These are phyloP conservation scores for Natrix natrix DNA, from an alignment of 2,797 vertebrate genomes.

Conservation along the genomic window DNA sequence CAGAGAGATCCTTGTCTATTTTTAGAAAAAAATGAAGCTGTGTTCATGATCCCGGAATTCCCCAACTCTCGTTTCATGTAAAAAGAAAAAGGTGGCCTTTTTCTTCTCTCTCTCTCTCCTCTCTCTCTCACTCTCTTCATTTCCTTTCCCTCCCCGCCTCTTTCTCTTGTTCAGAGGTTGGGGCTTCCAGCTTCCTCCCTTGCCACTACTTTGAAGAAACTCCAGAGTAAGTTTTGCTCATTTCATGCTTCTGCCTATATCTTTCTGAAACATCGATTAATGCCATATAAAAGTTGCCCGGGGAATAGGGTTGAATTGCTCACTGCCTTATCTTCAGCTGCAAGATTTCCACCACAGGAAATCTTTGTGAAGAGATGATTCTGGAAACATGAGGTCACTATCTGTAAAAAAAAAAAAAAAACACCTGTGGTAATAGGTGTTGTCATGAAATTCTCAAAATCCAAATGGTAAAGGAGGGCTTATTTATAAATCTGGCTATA, in stretches of 20 bases:
- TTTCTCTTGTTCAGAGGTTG: too few relatives aligned
- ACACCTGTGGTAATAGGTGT: neutral
- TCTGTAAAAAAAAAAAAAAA: neutral
- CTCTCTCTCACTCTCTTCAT: too few relatives aligned
- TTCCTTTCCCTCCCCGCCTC: too few relatives aligned
- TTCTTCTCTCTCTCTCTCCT: neutral
- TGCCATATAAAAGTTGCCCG: neutral
- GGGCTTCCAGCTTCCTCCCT: conserved; percentile 24
- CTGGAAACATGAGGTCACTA: neutral
- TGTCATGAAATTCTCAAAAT: neutral
- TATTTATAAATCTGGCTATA: neutral
- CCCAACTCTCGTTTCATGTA: conserved; percentile 26
- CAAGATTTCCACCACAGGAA: neutral
- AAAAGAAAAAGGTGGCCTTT: conserved; percentile 47
- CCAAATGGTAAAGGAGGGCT: neutral
- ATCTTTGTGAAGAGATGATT: neutral
- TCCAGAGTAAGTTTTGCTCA: conserved; percentile 44
- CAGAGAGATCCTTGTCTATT: conserved; percentile 44
- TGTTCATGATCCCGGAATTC: conserved; percentile 35
- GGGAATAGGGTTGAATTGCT: neutral
- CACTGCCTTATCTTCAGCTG: neutral
- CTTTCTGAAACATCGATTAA: conserved; percentile 63
- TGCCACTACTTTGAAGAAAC: conserved; percentile 58
- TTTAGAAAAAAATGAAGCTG: conserved; percentile 53
- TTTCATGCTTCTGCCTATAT: conserved; percentile 57